phyloP scores from a whole-genome alignment of 2,797 vertebrate species.

The Acrossocheilus wenchowensis region DNA sequence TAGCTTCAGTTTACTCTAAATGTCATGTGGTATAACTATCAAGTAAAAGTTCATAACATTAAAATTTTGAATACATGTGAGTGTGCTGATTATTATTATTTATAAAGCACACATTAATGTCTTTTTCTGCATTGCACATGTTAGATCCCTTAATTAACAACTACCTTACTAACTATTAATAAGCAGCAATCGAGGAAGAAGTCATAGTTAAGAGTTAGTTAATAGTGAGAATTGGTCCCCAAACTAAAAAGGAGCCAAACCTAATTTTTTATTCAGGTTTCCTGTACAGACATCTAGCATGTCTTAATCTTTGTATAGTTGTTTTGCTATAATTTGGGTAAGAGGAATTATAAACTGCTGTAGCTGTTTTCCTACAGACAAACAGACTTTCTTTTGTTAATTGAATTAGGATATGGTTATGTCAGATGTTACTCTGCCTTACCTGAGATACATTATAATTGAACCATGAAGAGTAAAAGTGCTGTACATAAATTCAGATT shows the following conservation, averaged over 20 bases:
- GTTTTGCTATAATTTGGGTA: neutral
- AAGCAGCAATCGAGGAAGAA: neutral
- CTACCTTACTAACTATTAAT: neutral
- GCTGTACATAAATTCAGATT: neutral
- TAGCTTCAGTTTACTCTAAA: too few relatives aligned
- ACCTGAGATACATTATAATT: slow-evolving; percentile 7
- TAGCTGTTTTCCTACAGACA: neutral
- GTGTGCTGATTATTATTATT: too few relatives aligned
- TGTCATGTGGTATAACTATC: too few relatives aligned
- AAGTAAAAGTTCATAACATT: too few relatives aligned
- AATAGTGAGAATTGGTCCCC: neutral
- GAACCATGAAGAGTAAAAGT: slow-evolving; percentile 18
- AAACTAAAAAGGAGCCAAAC: neutral
- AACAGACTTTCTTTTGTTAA: slow-evolving; percentile 6
- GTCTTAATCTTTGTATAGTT: neutral
- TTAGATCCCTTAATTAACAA: too few relatives aligned
- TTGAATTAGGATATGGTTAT: slow-evolving; percentile 17
- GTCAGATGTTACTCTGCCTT: slow-evolving; percentile 2
- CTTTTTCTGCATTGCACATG: neutral
- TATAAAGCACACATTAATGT: too few relatives aligned
- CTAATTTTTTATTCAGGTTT: neutral
- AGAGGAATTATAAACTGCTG: neutral
- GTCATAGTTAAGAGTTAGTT: neutral
- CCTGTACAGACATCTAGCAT: neutral
- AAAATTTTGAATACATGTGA: too few relatives aligned